Base-by-base conservation (phyloP, 2,113 vertebrate species). In the Pteruthius melanotis region DNA sequence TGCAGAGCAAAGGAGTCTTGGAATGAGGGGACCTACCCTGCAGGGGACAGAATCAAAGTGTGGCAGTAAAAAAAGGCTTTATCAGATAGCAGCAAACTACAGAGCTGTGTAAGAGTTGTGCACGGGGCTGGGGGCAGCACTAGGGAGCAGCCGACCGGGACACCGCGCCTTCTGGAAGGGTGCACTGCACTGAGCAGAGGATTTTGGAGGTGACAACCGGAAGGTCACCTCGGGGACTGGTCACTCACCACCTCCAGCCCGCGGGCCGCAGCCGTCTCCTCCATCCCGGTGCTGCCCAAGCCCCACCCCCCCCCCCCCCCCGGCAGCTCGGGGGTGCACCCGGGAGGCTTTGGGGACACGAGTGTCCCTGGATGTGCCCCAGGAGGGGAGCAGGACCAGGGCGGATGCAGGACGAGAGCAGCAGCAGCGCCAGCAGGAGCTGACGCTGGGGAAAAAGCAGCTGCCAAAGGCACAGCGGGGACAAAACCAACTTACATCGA, bases 401-500 rank as follows among this genome's bases (percentile, higher is more conserved):
- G 3, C 3, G 15, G 44, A 24, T 5, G n/a, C 10, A 6, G 44
- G 49, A 44, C 4, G 3, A 50, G 18, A 0, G 74, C 39, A 42
- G 54, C 37, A 19, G n/a, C 74, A 11, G 19, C 60, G 20, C 31
- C 40, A 15, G 57, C 45, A 21, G 40, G 26, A 8, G 13, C 35
- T 21, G 26, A 28, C 31, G 11, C 8, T 1, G 10, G 31, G 31
- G 5, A 5, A 54, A 47, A 49, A 50, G 61, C 83, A 71, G 64
- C 44, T 81, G 69, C 66, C 45, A 5, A 72, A 15, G 33, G 33
- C 28, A 50, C 15, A 15, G 21, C 1, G 27, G 22, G 65, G 37
- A 39, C 33, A 56, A 78, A 93, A 42, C 9, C 12, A 1, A 96
- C 96, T 95, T 96, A 96, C 95, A 83, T 71, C 15, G 83, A 86